Evolutionary conservation across 2,888 invertebrate genomes (phyloP).

Genomic region (Holacanthella duospinosa): DNA sequence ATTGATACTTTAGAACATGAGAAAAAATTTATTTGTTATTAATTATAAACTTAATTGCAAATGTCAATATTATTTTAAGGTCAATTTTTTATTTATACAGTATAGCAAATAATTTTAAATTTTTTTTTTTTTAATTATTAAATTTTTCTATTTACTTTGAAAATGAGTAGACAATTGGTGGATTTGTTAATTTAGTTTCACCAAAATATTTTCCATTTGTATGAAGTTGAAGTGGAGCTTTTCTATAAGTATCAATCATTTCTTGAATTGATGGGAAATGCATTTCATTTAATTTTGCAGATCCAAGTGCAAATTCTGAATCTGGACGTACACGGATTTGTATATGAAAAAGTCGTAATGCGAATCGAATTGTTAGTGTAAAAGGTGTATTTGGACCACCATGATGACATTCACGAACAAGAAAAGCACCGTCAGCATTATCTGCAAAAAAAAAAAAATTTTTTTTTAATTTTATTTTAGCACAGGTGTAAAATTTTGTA

Average conservation of each 20-base stretch:
- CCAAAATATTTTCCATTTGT: conserved; percentile 37
- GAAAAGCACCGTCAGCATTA: conserved; percentile 14
- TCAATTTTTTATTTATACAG: neutral
- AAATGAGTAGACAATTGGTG: conserved; percentile 36
- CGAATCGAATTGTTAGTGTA: conserved; percentile 36
- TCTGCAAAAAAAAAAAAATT: conserved; percentile 9
- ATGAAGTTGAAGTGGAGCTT: conserved; percentile 36
- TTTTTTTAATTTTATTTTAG: no score
- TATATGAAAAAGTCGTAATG: conserved; percentile 34
- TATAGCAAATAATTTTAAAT: neutral
- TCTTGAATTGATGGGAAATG: conserved; percentile 30
- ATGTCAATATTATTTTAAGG: neutral
- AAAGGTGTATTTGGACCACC: conserved; percentile 35
- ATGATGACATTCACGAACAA: conserved; percentile 23
- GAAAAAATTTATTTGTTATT: neutral
- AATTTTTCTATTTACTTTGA: conserved; percentile 29
- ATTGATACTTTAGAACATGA: neutral
- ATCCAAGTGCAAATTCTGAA: conserved; percentile 31
- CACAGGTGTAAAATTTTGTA: no score
- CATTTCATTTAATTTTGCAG: conserved; percentile 35
- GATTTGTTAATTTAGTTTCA: conserved; percentile 36
- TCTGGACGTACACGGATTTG: conserved; percentile 33
- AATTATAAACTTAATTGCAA: neutral
- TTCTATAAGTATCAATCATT: conserved; percentile 36
- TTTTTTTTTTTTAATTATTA: neutral